Evolutionary conservation across 2,113 vertebrate species (phyloP), one percentile per base, ranked within the genome.

Genomic region (Phalacrocorax pelagicus): DNA sequence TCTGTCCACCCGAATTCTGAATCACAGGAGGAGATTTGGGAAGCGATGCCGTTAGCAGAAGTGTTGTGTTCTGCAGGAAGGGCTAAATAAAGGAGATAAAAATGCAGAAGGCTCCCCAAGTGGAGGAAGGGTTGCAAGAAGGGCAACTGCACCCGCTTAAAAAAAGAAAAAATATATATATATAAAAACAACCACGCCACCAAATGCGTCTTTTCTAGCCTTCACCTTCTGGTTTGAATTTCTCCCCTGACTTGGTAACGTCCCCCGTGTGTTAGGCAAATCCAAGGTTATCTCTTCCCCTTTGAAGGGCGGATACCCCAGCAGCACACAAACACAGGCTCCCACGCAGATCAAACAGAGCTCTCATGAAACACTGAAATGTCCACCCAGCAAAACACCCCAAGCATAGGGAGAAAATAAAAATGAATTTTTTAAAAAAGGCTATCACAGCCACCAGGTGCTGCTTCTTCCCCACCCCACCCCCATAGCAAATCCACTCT

Each of bases 211-310:
- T 44, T 77, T 72, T 58, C 54, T 16, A 72, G 57, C 30, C 29
- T 81, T 72, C 73, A 44, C 34, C 14, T 81, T 66, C 62, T 34
- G 30, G 22, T 36, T 10, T 71, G 63, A 52, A 47, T 67, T 81
- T 51, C 44, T 71, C n/a, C 3, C 15, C 34, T 10, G 8, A 24
- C 30, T 34, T 67, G 58, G 69, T 52, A 87, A 12, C 0, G 0
- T 15, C 17, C 42, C 6, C 30, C 2, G 0, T 4, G 12, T 0
- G 0, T 44, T 27, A 54, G 34, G 16, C n/a, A 88, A 88, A 93
- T 36, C 74, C 59, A 78, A 67, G n/a, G 24, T 73, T 51, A 6
- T 54, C 46, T 69, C 18, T 59, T 69, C 40, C 59, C 51, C 34
- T 12, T 10, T 8, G 34, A 49, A 58, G 20, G 47, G 47, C 4